phyloP scores from a whole-genome alignment of 2,797 vertebrate genomes.

The Mus spretus region DNA sequence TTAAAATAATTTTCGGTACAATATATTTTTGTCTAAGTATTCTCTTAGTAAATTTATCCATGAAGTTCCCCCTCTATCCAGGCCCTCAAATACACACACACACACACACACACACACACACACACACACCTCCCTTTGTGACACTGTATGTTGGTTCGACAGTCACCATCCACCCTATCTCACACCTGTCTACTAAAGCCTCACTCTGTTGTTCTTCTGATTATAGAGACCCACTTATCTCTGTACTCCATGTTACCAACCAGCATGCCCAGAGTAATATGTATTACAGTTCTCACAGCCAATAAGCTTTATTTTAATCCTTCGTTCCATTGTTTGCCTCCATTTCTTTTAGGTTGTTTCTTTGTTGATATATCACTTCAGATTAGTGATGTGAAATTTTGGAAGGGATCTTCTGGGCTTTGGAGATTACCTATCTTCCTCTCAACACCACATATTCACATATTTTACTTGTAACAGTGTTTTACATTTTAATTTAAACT shows the following conservation, averaged over 20 bases:
- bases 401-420: neutral
- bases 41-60: neutral
- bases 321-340: neutral
- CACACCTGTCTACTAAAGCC: neutral
- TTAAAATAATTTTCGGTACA: neutral
- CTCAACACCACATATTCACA: neutral
- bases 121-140: neutral
- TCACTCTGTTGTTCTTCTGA: neutral
- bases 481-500: neutral
- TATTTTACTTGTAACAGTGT: neutral
- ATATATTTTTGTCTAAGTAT: neutral
- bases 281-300: too few relatives aligned
- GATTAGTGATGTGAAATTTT: neutral
- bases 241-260: too few relatives aligned
- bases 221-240: neutral
- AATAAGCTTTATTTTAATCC: neutral
- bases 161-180: rapidly evolving
- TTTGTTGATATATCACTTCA: neutral
- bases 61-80: neutral
- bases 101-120: neutral
- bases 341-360: neutral
- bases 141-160: neutral
- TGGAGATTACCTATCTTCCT: neutral
- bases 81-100: neutral
- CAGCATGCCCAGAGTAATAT: neutral